Percentiles rank a stretch among this genome's conserved stretches.
Evolutionary conservation across 2,888 invertebrate genomes (phyloP).

Genomic region (Suillia variegata): DNA sequence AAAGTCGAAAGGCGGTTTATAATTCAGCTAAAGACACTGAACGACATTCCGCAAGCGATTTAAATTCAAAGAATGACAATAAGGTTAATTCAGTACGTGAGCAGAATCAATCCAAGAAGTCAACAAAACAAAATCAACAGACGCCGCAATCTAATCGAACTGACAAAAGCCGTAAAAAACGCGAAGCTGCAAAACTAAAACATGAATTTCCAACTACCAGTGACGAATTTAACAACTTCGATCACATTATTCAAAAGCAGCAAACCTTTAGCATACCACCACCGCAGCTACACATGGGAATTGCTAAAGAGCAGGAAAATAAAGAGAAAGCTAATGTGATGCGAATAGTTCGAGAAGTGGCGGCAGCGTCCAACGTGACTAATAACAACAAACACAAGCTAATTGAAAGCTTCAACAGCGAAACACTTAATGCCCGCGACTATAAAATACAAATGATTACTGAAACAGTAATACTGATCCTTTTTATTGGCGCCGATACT

Average conservation of each 20-base stretch:
- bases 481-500: slow-evolving; percentile 75
- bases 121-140: slow-evolving; percentile 31
- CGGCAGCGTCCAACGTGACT: slow-evolving; percentile 35
- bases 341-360: slow-evolving; percentile 20
- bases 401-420: background rate
- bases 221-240: slow-evolving; percentile 49
- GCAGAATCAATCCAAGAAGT: slow-evolving; percentile 40
- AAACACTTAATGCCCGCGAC: slow-evolving; percentile 14
- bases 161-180: slow-evolving; percentile 12
- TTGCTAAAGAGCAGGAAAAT: too few relatives aligned
- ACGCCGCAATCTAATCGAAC: slow-evolving; percentile 13
- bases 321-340: too few relatives aligned
- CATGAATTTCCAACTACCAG: slow-evolving; percentile 39
- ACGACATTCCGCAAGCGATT: background rate
- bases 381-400: slow-evolving; percentile 39
- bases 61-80: slow-evolving; percentile 26
- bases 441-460: slow-evolving; percentile 66
- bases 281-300: too few relatives aligned
- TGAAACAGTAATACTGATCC: slow-evolving; percentile 78
- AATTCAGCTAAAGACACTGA: background rate
- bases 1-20: background rate
- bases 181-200: slow-evolving; percentile 4
- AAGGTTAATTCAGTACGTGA: slow-evolving; percentile 35
- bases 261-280: slow-evolving; percentile 44
- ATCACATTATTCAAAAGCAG: slow-evolving; percentile 50